Base-by-base conservation (phyloP, 37 sponge, comb jelly and placozoan genomes). In the Corticium candelabrum region DNA sequence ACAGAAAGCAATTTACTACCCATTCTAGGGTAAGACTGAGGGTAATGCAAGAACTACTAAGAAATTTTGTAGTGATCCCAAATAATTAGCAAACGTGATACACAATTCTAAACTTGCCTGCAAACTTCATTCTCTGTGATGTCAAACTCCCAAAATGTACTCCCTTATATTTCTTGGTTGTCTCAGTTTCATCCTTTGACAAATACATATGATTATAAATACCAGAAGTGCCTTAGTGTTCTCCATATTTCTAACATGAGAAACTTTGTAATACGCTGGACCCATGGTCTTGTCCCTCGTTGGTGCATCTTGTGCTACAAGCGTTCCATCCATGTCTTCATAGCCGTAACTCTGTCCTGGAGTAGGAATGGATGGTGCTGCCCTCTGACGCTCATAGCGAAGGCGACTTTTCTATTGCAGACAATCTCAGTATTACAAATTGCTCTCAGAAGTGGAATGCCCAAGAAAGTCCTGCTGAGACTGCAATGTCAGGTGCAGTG, bases 311-410 rank as follows among this genome's bases (percentile, higher is more conserved):
- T 93, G 97, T 35, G 94, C 91, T 27, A 85, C 78, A 37, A 96
- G 75, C 4, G 30, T 31, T 1, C 97, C 94, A 37, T 80, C 82
- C 30, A 50, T 79, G 74, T 96, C 97, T 32, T 93, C 94, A 43
- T 96, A 96, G 3, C 97, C 97, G 57, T 84, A 86, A 69, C 76
- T 85, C 80, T 87, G 82, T 0, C 94, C 91, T 7, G 88, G 79
- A 1, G 76, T 75, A 15, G 97, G 97, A 36, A 96, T 96, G 38
- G 94, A 94, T 34, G 97, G 97, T 38, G 97, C 89, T 1, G 87
- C 91, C 21, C 72, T 75, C 50, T 89, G 83, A 27, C 96, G 87
- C 15, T 73, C 74, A 83, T 81, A 95, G 1, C 37, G 68, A 34
- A 91, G 39, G 36, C 82, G 81, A 1, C 85, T n/a, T 40, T 82